Evolutionary conservation across 2,113 vertebrate species (phyloP).

Genomic region (Myotis brandtii): DNA sequence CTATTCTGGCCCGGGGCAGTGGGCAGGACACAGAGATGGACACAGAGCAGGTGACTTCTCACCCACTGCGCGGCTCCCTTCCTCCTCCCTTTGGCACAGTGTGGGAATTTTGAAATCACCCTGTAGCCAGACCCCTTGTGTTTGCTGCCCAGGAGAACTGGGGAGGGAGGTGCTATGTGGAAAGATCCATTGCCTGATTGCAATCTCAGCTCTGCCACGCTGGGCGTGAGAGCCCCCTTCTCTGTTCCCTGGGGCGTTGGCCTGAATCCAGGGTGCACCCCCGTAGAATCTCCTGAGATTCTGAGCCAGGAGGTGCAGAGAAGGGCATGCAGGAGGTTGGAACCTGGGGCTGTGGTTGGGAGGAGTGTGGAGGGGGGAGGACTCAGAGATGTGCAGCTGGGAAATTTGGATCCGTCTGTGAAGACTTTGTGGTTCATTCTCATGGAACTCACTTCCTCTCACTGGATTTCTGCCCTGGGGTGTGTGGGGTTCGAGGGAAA

Average conservation of each 20-base stretch:
- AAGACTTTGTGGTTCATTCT: slow-evolving; percentile 66
- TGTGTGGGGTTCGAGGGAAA: slow-evolving; percentile 4
- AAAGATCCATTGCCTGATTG: not conserved
- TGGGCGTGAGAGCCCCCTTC: not conserved
- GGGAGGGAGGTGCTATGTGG: slow-evolving; percentile 21
- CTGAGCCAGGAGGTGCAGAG: not conserved
- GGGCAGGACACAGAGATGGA: not conserved
- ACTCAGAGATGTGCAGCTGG: slow-evolving; percentile 46
- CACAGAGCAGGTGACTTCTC: slow-evolving; percentile 67
- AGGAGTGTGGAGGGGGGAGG: not conserved
- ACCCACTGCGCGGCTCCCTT: slow-evolving; percentile 24
- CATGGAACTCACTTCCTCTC: slow-evolving; percentile 46
- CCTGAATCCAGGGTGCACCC: not conserved
- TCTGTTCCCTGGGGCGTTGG: not conserved
- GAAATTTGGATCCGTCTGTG: slow-evolving; percentile 35
- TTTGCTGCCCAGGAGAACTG: slow-evolving; percentile 26
- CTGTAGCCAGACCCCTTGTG: slow-evolving; percentile 51
- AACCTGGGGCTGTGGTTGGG: not conserved
- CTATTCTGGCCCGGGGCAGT: not conserved
- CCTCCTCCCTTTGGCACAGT: not conserved
- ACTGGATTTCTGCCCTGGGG: slow-evolving; percentile 60
- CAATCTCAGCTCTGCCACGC: not conserved
- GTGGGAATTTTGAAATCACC: slow-evolving; percentile 70
- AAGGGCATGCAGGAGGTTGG: rapidly evolving
- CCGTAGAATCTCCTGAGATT: not conserved